Conservation (phyloP, 2,888 invertebrate genomes). For the Chrysolina americana region DNA sequence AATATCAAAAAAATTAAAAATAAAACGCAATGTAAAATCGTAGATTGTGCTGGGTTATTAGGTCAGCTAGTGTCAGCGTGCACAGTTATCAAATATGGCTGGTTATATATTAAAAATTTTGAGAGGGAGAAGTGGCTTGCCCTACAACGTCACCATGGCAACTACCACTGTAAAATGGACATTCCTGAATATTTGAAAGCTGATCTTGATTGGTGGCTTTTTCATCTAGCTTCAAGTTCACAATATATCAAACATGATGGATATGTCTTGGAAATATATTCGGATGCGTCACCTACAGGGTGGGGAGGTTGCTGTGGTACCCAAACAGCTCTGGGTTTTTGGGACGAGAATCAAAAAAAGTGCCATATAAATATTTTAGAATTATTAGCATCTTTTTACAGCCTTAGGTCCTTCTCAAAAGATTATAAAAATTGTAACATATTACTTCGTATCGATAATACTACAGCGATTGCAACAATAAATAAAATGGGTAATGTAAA, state of each 20-base stretch:
- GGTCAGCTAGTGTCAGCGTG: conserved; percentile 3
- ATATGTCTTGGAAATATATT: background rate
- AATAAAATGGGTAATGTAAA: background rate
- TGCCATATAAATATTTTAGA: conserved; percentile 4
- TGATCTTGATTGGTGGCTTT: conserved; percentile 12
- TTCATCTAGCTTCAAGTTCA: background rate
- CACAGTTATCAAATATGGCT: conserved; percentile 11
- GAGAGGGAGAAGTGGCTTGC: conserved; percentile 6
- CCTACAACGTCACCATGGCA: conserved; percentile 7
- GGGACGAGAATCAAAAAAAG: background rate
- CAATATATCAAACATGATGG: conserved; percentile 2
- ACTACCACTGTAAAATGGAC: conserved; percentile 7
- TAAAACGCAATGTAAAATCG: conserved; percentile 10
- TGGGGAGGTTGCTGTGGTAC: background rate
- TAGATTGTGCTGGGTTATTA: background rate
- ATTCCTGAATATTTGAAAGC: conserved; percentile 8
- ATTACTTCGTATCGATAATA: conserved; percentile 26
- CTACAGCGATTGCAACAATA: conserved; percentile 27
- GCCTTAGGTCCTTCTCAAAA: background rate
- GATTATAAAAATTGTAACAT: background rate
- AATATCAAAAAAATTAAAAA: background rate
- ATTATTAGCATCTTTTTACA: background rate
- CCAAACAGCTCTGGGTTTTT: background rate
- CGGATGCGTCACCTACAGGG: background rate
- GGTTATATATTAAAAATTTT: background rate